A percentile compares a stretch with the other conserved stretches of the same genome.
These are phyloP conservation scores for Polypedilum vanderplanki DNA, from an alignment of 1,140 invertebrate species.

Conservation along the genomic window DNA sequence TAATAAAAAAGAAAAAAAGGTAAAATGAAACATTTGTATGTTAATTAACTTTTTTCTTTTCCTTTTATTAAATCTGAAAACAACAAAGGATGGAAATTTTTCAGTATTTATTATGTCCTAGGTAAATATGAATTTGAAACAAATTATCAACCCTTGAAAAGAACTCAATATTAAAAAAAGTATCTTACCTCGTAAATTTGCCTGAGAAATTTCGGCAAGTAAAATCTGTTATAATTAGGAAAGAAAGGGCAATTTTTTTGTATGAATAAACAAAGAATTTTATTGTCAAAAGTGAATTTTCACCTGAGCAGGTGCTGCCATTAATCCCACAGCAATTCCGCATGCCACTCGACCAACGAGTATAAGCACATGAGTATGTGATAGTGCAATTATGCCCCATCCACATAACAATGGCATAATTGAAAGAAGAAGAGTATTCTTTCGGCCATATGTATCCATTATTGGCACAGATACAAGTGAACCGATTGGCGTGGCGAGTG, in stretches of 20 bases:
- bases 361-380: slow-evolving; percentile 50
- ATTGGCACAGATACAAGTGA: slow-evolving; percentile 55
- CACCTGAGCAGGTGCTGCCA: slow-evolving; percentile 61
- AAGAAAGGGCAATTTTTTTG: not conserved
- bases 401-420: slow-evolving; percentile 53
- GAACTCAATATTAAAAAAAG: not conserved
- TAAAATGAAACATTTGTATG: slow-evolving; percentile 14
- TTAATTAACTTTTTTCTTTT: slow-evolving; percentile 24
- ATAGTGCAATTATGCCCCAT: slow-evolving; percentile 56
- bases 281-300: slow-evolving; percentile 29
- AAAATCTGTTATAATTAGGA: slow-evolving; percentile 49
- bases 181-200: slow-evolving; percentile 49
- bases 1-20: not conserved
- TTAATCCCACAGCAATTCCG: slow-evolving; percentile 60
- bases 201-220: slow-evolving; percentile 63
- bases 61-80: not conserved
- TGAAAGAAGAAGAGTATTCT: slow-evolving; percentile 51
- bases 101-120: too few relatives aligned
- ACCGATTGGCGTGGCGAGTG: slow-evolving; percentile 57
- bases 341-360: slow-evolving; percentile 58
- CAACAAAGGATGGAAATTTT: too few relatives aligned
- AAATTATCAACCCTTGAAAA: not conserved
- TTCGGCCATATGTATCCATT: slow-evolving; percentile 56
- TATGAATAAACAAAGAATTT: not conserved
- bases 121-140: too few relatives aligned